A percentile compares a stretch with the other conserved stretches of the same genome.
Evolutionary conservation across 2,113 vertebrate genomes (phyloP).

Genomic region (Malaclemys terrapin): DNA sequence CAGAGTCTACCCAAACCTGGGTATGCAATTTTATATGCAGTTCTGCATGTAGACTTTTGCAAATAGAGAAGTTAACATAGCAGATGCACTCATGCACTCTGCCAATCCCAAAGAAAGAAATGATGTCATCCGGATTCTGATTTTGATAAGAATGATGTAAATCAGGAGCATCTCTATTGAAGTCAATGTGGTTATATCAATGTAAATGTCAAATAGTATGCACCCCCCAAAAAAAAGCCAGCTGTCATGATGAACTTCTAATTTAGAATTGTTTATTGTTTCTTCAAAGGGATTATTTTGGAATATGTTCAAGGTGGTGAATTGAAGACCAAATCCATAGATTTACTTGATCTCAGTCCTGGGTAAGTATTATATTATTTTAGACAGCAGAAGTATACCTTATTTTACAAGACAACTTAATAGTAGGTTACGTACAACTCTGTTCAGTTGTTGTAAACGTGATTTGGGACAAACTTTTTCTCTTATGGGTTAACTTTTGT

Average conservation of each 20-base stretch:
- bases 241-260: not conserved
- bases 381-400: not conserved
- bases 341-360: slow-evolving; percentile 88
- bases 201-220: not conserved
- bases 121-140: not conserved
- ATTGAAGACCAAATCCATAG: slow-evolving; percentile 89
- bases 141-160: not conserved
- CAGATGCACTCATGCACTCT: not conserved
- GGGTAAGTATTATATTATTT: slow-evolving; percentile 79
- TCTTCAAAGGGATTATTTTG: slow-evolving; percentile 88
- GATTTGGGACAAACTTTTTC: not conserved
- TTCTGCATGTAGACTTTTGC: not conserved
- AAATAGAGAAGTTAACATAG: not conserved
- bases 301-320: slow-evolving; percentile 89
- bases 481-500: not conserved
- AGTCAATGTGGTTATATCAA: not conserved
- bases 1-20: not conserved
- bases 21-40: not conserved
- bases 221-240: not conserved
- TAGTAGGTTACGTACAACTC: not conserved
- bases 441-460: not conserved
- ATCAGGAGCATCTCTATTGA: not conserved
- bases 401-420: not conserved
- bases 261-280: slow-evolving; percentile 12
- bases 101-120: not conserved